Conservation (phyloP, 1,140 invertebrate species). For the Musca vetustissima region DNA sequence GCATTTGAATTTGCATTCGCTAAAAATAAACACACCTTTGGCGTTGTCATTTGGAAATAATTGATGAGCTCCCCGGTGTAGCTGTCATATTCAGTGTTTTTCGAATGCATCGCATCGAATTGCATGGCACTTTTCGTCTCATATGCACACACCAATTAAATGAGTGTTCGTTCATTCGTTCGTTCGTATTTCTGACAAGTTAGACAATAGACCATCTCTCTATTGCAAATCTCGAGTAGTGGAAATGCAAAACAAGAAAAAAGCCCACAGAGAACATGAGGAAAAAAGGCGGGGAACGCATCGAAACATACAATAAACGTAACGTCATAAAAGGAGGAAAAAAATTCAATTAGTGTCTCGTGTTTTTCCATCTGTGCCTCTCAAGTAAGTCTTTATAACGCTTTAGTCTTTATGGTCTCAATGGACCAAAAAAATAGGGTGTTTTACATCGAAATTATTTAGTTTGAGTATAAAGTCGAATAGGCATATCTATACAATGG, state of each 20-base stretch:
- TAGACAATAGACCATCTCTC: constrained; percentile 8
- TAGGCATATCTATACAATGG: no score
- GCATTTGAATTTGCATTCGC: neutral
- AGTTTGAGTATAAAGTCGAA: no score
- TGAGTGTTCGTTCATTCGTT: no score
- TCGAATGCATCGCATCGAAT: neutral
- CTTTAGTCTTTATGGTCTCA: no score
- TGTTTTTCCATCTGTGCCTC: constrained; percentile 2
- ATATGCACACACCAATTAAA: constrained; percentile 22
- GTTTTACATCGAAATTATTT: neutral
- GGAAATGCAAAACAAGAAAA: no score
- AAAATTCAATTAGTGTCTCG: constrained; percentile 18
- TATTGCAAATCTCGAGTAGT: no score
- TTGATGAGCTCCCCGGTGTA: constrained; percentile 20
- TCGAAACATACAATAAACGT: no score
- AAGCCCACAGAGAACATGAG: no score
- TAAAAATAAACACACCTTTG: constrained; percentile 12
- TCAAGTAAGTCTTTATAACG: no score
- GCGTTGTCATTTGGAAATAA: constrained; percentile 21
- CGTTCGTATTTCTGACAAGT: constrained; percentile 4
- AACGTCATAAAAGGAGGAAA: constrained; percentile 15
- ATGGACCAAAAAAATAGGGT: no score
- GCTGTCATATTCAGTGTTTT: constrained; percentile 13
- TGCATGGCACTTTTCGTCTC: constrained; percentile 7
- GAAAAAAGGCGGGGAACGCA: no score